Base-by-base conservation (phyloP, 2,888 invertebrate species). In the Dasypolia templi region DNA sequence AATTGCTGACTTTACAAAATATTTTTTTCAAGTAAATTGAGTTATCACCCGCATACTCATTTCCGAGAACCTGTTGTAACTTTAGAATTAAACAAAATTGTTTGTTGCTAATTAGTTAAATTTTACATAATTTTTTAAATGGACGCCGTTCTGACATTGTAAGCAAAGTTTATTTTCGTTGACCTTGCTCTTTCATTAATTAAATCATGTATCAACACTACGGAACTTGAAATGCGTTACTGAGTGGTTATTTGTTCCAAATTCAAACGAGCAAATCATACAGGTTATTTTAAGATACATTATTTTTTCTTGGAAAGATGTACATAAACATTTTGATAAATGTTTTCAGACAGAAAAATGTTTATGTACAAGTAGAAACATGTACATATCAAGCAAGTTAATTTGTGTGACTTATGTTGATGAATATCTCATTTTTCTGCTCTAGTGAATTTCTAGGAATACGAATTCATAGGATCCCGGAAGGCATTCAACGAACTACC, bases 1-100 rank as follows among this genome's bases (percentile, higher is more conserved):
- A 3, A 3, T 35, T 55, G 11, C 2, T 14, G 3, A 11, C 2
- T 17, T 35, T 22, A 39, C 9, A 58, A 35, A 19, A 14, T 56
- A 56, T 29, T 19, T 29, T 29, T 17, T 55, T 9, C 51, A 51
- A 12, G 17, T 39, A 53, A 14, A 49, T 61, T 44, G 64, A 61
- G 19, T 32, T 17, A 42, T 32, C 32, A 49, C 42, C 46, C 49
- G 39, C 32, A 53, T 67, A 49, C 62, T 42, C 2, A 68, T 77
- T 63, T 65, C 32, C 51, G 55, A 32, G 46, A 64, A 46, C 76
- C 26, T 29, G 39, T 53, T 42, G 32, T 72, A 82, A 82, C 66
- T 83, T 83, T 61, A 51, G 46, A 61, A 70, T 69, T 3, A 71
- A 53, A 65, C 62, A 61, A 70, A 63, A 72, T 66, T 55, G 53